Base-by-base conservation (phyloP, 2,888 invertebrate species). In the Erynnis tages region DNA sequence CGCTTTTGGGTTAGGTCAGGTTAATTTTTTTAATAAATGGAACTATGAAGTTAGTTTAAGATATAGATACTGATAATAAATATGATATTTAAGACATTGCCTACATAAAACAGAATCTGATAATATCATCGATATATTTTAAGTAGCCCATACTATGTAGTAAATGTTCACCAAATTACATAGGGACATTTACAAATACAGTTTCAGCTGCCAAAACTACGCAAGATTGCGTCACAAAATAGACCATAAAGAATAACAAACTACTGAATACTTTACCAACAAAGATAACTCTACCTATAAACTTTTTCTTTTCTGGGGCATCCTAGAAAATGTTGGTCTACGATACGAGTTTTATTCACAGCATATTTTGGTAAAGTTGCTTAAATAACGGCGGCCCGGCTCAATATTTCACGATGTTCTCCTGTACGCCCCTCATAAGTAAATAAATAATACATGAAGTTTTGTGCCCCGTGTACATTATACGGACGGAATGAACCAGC, bases 401-500 rank as follows among this genome's bases (percentile, higher is more conserved):
- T 53, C 58, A 59, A 62, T 67, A 66, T 62, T 57, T 66, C 61
- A 67, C 56, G 47, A 54, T 52, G 56, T 56, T 56, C 58, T 54
- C 59, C 52, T 53, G 25, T 34, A 54, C 55, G 53, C 63, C 52
- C 54, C 54, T 43, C 57, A 55, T 55, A 41, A 56, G 58, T 62
- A 50, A 57, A 65, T 62, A 63, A 63, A 65, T 63, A 62, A 62
- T 57, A 62, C 58, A 59, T 53, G 52, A 54, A 48, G 53, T 56
- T 44, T 50, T 53, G 35, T 52, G 37, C 50, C 35, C 50, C 35
- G 23, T 34, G 21, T 27, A 49, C 25, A 34, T 41, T 41, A 41
- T 41, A 32, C 48, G 17, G 23, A 32, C 34, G 34, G 34, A 49
- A 49, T 41, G 34, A 49, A 41, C 41, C 32, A 21, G 32, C 25